Evolutionary conservation across 1,140 invertebrate genomes (phyloP), one percentile per base, ranked within the genome.

Genomic region (Diachasmimorpha longicaudata): DNA sequence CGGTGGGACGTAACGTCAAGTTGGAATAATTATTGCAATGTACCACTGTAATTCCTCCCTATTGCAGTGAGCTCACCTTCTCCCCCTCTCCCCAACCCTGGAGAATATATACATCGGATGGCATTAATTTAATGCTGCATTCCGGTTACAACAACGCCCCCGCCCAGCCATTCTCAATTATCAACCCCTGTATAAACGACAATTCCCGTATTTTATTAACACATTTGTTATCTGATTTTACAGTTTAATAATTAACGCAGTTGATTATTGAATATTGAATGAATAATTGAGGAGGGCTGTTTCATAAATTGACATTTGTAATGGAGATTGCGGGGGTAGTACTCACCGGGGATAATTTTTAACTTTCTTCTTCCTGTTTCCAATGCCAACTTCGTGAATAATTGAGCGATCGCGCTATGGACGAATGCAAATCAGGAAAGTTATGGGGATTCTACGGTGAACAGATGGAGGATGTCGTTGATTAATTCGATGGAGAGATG

Each of bases 21-120:
- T 63, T 63, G 58, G 58, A 63, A 63, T 63, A 63, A 63, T 63
- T 63, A 63, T 63, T 63, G 58, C 58, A 63, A 63, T 63, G 58
- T 63, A 63, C 58, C 58, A 25, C 58, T 23, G 23, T 63, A 63
- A 63, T 63, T 63, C 23, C 58, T 63, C 58, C 14, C 21, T 63
- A 13, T 25, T 13, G 58, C 58, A 25, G 31, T 31, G 31, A 31
- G 31, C 31, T 31, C 31, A 3, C 31, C 31, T 31, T 6, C 31
- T 6, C 31, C 4, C 6, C 31, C 31, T 31, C 31, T 6, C 31
- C 31, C 4, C 58, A 25, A 25, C 58, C 14, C 23, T 25, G 19
- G 5, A 25, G 23, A 23, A 63, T 25, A 63, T 63, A 25, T 63
- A 31, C 14, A 31, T 3, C 9, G 2, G 19, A 25, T 63, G 23